phyloP scores from a whole-genome alignment of 2,888 invertebrate genomes.

The Isoperla grammatica region DNA sequence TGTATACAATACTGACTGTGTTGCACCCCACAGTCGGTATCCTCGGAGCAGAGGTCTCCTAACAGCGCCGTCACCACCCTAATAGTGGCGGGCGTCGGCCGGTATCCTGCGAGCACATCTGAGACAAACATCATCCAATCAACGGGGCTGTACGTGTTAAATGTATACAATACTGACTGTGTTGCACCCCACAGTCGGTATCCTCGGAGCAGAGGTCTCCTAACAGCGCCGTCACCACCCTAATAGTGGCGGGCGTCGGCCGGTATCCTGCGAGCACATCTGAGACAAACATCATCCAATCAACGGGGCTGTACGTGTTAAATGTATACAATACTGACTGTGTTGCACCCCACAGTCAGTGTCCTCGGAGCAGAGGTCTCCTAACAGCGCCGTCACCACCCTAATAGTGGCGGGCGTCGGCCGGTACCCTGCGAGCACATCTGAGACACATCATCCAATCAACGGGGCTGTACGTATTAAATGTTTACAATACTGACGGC shows the following conservation, averaged over 20 bases:
- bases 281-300: too few relatives aligned
- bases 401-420: slow-evolving; percentile 60
- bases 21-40: slow-evolving; percentile 60
- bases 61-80: slow-evolving; percentile 60
- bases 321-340: too few relatives aligned
- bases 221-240: slow-evolving; percentile 60
- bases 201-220: slow-evolving; percentile 73
- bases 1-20: slow-evolving; percentile 71
- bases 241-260: slow-evolving; percentile 58
- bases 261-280: slow-evolving; percentile 45
- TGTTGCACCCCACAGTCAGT: slow-evolving; percentile 63
- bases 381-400: slow-evolving; percentile 62
- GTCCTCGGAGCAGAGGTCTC: slow-evolving; percentile 70
- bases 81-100: slow-evolving; percentile 59
- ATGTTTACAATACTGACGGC: too few relatives aligned
- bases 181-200: slow-evolving; percentile 62
- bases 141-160: too few relatives aligned
- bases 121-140: too few relatives aligned
- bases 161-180: too few relatives aligned
- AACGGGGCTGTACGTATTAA: too few relatives aligned
- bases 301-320: too few relatives aligned
- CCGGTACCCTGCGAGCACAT: slow-evolving; percentile 45
- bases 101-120: slow-evolving; percentile 43
- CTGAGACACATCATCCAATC: too few relatives aligned
- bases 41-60: slow-evolving; percentile 71